Base-by-base conservation (phyloP, 2,113 vertebrate species). In the Regulus satrapa region DNA sequence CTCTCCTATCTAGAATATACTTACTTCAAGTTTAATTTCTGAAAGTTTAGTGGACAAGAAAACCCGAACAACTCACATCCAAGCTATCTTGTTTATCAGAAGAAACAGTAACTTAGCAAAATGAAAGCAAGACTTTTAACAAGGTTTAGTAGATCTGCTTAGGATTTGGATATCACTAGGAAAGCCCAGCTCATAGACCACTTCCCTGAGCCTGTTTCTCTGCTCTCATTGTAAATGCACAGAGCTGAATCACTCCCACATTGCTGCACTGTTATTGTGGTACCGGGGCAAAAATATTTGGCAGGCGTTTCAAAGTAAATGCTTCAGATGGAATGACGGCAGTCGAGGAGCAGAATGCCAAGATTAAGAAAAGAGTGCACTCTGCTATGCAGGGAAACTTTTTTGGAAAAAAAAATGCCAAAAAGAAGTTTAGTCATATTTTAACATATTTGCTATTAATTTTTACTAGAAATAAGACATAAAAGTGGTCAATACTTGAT, bases 301-400 rank as follows among this genome's bases (percentile, higher is more conserved):
- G 97, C 98, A 98, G 84, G 45, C 46, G 93, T 97, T 98, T 98
- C 98, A 98, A 98, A 98, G 98, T 26, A 92, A 96, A 96, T 95
- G 94, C 92, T 97, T 98, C 93, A 89, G 94, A 83, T 97, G 67
- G 79, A 97, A 92, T 98, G 97, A 98, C 43, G 38, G 97, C 97
- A 97, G 95, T 94, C 38, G 56, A 92, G 85, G 85, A 97, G 88
- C 45, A 94, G 95, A 94, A 96, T 91, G 96, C 97, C 98, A 97
- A 97, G 97, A 92, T 49, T 92, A 89, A 94, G 96, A 89, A 96
- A 98, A 98, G 91, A 95, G 82, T 92, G 81, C 88, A 79, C 94
- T 97, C 91, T 91, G 79, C 90, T 96, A 18, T 84, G 91, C 85
- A 90, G 89, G 38, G 66, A 94, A 94, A 62, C 4, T 89, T 88